A percentile compares a stretch with the other conserved stretches of the same genome.
phyloP scores from a whole-genome alignment of 2,888 invertebrate genomes.

The Urechis unicinctus region DNA sequence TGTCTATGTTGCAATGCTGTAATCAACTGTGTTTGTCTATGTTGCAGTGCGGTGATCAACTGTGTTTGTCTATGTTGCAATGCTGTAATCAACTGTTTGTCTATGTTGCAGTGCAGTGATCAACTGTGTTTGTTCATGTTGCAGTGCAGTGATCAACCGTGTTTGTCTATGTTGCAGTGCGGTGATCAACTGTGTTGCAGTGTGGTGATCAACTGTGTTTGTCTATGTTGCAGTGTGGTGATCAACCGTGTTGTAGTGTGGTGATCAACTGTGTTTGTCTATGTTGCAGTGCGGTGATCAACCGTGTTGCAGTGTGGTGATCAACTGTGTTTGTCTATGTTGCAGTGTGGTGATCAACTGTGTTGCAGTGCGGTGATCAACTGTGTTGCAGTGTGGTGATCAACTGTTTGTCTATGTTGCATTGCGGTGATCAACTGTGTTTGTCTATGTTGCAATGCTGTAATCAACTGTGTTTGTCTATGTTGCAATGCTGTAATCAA shows the following conservation, averaged over 20 bases:
- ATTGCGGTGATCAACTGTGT: too few species aligned
- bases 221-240: slow-evolving; percentile 49
- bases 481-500: too few species aligned
- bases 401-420: slow-evolving; percentile 43
- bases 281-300: slow-evolving; percentile 51
- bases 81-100: too few species aligned
- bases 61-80: slow-evolving; percentile 31
- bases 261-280: too few species aligned
- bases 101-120: slow-evolving; percentile 50
- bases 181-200: slow-evolving; percentile 38
- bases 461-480: slow-evolving; percentile 48
- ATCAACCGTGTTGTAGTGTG: slow-evolving; percentile 51
- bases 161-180: slow-evolving; percentile 26
- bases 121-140: slow-evolving; percentile 32
- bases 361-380: slow-evolving; percentile 26
- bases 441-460: slow-evolving; percentile 44
- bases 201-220: slow-evolving; percentile 51
- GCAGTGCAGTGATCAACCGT: slow-evolving; percentile 53
- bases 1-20: too few species aligned
- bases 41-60: slow-evolving; percentile 53
- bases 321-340: too few species aligned
- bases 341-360: slow-evolving; percentile 53
- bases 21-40: too few species aligned
- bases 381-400: slow-evolving; percentile 50
- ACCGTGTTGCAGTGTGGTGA: slow-evolving; percentile 41